These are phyloP conservation scores for Chironomus striatipennis DNA, from an alignment of 1,140 invertebrate species.

Conservation along the genomic window DNA sequence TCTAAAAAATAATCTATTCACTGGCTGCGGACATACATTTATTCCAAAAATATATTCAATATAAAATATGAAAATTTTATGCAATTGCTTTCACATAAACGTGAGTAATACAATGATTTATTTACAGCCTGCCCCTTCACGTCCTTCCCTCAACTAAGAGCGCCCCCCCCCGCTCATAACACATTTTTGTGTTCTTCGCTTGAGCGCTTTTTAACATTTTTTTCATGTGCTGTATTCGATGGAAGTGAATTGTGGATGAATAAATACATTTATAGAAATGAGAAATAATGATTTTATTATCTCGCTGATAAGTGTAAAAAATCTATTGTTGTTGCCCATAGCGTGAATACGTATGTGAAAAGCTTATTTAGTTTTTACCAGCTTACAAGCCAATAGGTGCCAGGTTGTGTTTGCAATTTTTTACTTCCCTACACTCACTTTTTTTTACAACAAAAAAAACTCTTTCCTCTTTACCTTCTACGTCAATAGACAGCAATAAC, in stretches of 20 bases:
- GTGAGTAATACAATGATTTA: constrained; percentile 24
- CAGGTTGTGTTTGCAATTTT: constrained; percentile 17
- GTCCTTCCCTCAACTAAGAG: background rate
- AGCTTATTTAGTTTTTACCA: background rate
- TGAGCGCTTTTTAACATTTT: background rate
- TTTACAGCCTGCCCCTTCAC: background rate
- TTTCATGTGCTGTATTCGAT: background rate
- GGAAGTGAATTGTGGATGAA: too few species aligned
- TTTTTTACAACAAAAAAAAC: background rate
- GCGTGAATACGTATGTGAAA: background rate
- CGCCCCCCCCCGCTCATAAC: too few species aligned
- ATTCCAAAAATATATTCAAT: too few species aligned
- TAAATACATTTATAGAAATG: background rate
- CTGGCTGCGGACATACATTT: background rate
- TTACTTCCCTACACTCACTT: background rate
- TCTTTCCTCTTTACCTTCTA: background rate
- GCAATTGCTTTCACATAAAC: background rate
- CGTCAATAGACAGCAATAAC: background rate
- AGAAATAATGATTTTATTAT: constrained; percentile 22
- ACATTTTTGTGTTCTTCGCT: background rate
- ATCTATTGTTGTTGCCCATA: constrained; percentile 1
- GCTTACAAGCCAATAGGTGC: constrained; percentile 5
- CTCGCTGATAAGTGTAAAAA: constrained; percentile 15
- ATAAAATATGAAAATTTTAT: constrained; percentile 21
- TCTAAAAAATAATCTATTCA: too few species aligned